A percentile compares a stretch with the other conserved stretches of the same genome.
Conservation (phyloP, 2,113 vertebrate species). For the Protomyctophum bolini region DNA sequence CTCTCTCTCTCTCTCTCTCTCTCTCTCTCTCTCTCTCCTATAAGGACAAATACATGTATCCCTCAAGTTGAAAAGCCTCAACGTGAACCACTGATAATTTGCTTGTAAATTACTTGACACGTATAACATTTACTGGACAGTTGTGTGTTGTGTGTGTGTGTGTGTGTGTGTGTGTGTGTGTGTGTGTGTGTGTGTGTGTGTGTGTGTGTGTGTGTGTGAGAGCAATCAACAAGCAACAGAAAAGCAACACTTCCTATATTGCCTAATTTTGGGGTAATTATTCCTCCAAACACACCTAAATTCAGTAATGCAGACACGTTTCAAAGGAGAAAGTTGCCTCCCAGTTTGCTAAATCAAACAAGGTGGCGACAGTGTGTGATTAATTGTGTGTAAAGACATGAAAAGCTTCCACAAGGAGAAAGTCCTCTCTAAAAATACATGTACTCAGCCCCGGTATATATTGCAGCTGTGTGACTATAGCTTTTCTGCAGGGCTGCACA, state of each 20-base stretch:
- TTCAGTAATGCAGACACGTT: constrained; percentile 34
- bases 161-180: too few species aligned
- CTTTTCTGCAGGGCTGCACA: constrained; percentile 67
- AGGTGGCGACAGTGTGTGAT: constrained; percentile 52
- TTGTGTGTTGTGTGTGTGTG: too few species aligned
- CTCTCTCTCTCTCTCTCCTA: too few species aligned
- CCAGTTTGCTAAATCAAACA: constrained; percentile 42
- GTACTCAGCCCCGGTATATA: constrained; percentile 69
- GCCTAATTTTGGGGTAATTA: constrained; percentile 40
- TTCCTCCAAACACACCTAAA: constrained; percentile 41
- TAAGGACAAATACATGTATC: too few species aligned
- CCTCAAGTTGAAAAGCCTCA: too few species aligned
- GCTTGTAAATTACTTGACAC: too few species aligned
- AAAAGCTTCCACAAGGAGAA: constrained; percentile 5
- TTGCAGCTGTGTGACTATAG: constrained; percentile 71
- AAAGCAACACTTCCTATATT: constrained; percentile 32
- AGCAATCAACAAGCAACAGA: constrained; percentile 28
- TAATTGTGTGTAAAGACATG: constrained; percentile 58
- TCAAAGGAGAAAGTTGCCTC: constrained; percentile 31
- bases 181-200: too few species aligned
- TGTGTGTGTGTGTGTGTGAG: neutral
- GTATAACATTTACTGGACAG: too few species aligned
- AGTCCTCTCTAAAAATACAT: constrained; percentile 65
- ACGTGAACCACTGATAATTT: too few species aligned
- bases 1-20: too few species aligned